A percentile compares a stretch with the other conserved stretches of the same genome.
phyloP scores from a whole-genome alignment of 2,888 invertebrate genomes.

The Parasteatoda lunata region DNA sequence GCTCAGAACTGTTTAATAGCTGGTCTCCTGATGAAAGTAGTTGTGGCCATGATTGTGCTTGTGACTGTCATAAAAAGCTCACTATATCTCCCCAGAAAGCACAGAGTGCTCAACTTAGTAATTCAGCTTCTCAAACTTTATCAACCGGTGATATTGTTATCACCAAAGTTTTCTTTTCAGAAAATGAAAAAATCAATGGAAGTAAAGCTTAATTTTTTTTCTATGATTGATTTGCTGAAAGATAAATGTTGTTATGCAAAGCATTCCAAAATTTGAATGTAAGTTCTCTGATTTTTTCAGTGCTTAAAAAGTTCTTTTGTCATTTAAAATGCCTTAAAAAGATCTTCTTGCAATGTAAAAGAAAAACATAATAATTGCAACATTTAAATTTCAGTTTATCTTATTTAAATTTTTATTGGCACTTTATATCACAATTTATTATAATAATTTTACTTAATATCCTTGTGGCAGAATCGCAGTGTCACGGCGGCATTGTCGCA shows the following conservation, averaged over 20 bases:
- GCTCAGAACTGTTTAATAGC: slow-evolving; percentile 53
- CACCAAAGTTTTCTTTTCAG: slow-evolving; percentile 74
- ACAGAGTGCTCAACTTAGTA: slow-evolving; percentile 76
- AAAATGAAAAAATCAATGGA: slow-evolving; percentile 53
- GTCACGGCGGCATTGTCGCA: too few species aligned
- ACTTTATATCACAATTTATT: too few species aligned
- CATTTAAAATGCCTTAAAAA: too few species aligned
- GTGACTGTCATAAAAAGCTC: slow-evolving; percentile 67
- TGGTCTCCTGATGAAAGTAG: slow-evolving; percentile 66
- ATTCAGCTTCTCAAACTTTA: slow-evolving; percentile 85
- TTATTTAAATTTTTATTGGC: too few species aligned
- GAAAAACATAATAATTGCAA: too few species aligned
- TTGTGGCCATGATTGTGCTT: slow-evolving; percentile 66
- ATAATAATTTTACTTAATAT: too few species aligned
- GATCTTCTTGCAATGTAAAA: too few species aligned
- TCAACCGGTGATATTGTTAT: slow-evolving; percentile 95
- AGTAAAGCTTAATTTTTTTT: slow-evolving; percentile 25
- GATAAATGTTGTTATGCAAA: neutral
- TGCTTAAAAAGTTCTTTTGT: too few species aligned
- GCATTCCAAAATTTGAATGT: too few species aligned
- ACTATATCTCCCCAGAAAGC: slow-evolving; percentile 65
- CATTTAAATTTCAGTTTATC: too few species aligned
- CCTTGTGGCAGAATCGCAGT: too few species aligned
- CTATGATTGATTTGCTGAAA: neutral
- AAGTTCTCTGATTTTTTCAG: too few species aligned